Evolutionary conservation across 2,113 vertebrate species (phyloP).

Genomic region (Salvelinus alpinus): DNA sequence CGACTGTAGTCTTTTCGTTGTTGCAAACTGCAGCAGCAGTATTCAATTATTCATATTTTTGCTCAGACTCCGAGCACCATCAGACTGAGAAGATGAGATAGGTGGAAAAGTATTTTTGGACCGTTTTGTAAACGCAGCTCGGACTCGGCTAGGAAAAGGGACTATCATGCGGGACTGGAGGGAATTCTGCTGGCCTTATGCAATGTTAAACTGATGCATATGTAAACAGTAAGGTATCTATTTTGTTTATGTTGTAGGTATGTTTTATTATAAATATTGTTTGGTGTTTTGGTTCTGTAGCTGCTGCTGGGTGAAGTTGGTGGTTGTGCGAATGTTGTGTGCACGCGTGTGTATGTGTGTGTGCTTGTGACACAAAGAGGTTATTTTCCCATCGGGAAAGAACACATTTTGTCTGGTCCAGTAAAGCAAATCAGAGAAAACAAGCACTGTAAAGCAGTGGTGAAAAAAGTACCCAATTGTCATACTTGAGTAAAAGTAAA

Average conservation of each 20-base stretch:
- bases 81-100: no score
- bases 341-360: constrained; percentile 9
- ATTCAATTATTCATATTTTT: background rate
- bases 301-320: background rate
- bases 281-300: background rate
- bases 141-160: constrained; percentile 4
- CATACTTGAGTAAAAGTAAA: no score
- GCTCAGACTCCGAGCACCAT: background rate
- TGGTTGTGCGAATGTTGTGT: background rate
- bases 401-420: constrained; percentile 40
- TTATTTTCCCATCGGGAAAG: constrained; percentile 11
- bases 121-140: constrained; percentile 35
- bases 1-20: background rate
- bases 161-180: background rate
- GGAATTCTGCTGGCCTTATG: background rate
- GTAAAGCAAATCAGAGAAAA: constrained; percentile 29
- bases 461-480: no score
- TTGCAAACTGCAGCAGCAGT: background rate
- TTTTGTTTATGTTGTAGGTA: constrained; percentile 12
- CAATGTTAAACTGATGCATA: constrained; percentile 16
- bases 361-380: constrained; percentile 24
- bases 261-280: background rate
- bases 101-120: background rate
- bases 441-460: background rate
- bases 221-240: constrained; percentile 2